Base-by-base conservation (phyloP, 53 echinoderm and acorn worm species). In the Actinopyga echinites region DNA sequence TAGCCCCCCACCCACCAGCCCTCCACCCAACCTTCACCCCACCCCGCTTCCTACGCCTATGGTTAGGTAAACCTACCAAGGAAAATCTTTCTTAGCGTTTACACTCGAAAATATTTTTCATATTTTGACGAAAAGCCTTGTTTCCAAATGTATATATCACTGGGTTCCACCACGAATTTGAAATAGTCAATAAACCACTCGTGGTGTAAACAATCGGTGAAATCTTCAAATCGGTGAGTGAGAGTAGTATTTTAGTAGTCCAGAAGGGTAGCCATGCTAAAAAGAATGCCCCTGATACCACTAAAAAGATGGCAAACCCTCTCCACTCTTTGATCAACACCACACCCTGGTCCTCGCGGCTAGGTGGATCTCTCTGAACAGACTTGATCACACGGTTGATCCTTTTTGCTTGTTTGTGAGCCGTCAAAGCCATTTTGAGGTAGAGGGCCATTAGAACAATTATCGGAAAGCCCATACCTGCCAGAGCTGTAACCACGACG, bases 91-190 rank as follows among this genome's bases (percentile, higher is more conserved):
- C 0, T 49, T 49, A 0, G 17, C 17, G 0, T 49, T 49, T 49
- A 17, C 49, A 49, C 13, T 49, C 17, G 3, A 49, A 49, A 17
- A 49, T 4, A 15, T 49, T 49, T 0, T 15, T 15, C 49, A 75
- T n/a, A 20, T 75, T 43, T 25, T 42, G 23, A 6, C 75, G 42
- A 53, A 75, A 75, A 23, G 3, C 44, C 15, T 13, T 0, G 28
- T 75, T 75, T 29, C 75, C 75, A 22, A 75, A 26, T 5, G 75
- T 75, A 44, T 75, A 75, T 8, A 75, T 75, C 1, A 75, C 43
- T 19, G 75, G 75, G 49, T 75, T 75, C 75, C 75, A 75, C 21
- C 43, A 75, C 13, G 75, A 75, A 53, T 75, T 75, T 22, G 75
- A 75, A 7, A 29, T 75, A 42, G 75, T 75, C n/a, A 42, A 45